Percentiles rank a stretch among this genome's conserved stretches.
These are phyloP conservation scores for Amazonetta brasiliensis DNA, from an alignment of 2,797 vertebrate species.

Conservation along the genomic window DNA sequence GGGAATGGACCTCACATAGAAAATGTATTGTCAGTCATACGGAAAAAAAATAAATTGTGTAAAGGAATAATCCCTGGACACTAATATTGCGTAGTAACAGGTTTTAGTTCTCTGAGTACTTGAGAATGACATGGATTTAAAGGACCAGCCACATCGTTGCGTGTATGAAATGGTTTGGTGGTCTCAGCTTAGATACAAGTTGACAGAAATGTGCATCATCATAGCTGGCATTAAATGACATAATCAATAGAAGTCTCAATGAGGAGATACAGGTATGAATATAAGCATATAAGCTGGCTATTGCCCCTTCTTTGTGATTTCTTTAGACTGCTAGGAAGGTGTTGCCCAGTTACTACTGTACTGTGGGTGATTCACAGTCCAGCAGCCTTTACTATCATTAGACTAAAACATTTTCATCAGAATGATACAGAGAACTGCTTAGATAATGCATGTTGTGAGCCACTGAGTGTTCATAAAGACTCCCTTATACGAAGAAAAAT, in stretches of 20 bases:
- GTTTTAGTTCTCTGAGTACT: not conserved
- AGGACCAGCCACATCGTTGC: not conserved
- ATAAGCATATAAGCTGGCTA: rapidly evolving
- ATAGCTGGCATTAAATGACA: rapidly evolving
- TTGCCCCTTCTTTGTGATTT: not conserved
- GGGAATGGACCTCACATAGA: not conserved
- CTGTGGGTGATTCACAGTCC: not conserved
- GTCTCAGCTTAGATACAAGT: not conserved
- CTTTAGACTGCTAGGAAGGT: not conserved
- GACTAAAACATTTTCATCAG: not conserved
- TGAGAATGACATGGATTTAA: not conserved
- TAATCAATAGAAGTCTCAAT: rapidly evolving
- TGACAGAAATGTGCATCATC: not conserved
- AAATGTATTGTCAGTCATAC: not conserved
- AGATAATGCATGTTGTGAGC: not conserved
- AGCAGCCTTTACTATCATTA: too few species aligned
- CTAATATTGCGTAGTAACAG: not conserved
- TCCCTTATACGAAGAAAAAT: not conserved
- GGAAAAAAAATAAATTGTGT: not conserved
- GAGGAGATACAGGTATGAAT: not conserved
- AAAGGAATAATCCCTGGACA: not conserved
- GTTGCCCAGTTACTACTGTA: not conserved
- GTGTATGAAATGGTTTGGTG: rapidly evolving
- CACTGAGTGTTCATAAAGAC: not conserved
- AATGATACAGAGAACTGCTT: not conserved